Base-by-base conservation (phyloP, 2,797 vertebrate species). In the Margarornis squamiger region DNA sequence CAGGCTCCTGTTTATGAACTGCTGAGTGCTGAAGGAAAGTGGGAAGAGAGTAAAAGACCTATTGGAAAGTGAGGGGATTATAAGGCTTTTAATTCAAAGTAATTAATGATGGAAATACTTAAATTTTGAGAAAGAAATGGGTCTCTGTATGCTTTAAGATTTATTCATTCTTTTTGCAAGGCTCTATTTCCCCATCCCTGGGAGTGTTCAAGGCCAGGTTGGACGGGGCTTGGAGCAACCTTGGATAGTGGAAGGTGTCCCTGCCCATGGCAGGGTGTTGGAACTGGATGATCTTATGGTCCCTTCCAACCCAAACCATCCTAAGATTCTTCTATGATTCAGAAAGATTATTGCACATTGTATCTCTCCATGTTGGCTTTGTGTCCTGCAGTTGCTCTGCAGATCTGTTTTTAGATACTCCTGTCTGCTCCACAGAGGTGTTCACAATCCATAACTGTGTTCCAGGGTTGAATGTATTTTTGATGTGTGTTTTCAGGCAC, bases 211-310 rank as follows among this genome's bases (percentile, higher is more conserved):
- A 58, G n/a, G n/a, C 15, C n/a, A 19, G 29, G 6, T 2, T 89
- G 57, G 49, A 51, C 10, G 14, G 16, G 29, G 11, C 27, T 51
- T 76, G 72, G 43, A 70, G 43, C 22, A 75, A 5, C 13, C 43
- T 62, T 22, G 1, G 0, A 0, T 49, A 14, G 55, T 68, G 48
- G 48, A 75, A 62, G 10, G 2, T 41, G 34, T 67, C 32, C 22
- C 26, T 81, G 39, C 24, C 48, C 12, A 2, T 68, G 30, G 26
- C 41, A 75, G 7, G 8, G 10, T 2, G 0, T 51, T 54, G 48
- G 13, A 43, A 55, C 10, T 70, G 48, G 54, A 12, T n/a, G 0
- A 55, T 49, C 61, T 14, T 49, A 70, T n/a, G 9, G 8, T 49
- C 4, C 27, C 12, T 82, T 82, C 36, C 27, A 62, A 6, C 16